These are phyloP conservation scores for Tenthredo amoena DNA, from an alignment of 2,888 invertebrate genomes.

Conservation along the genomic window DNA sequence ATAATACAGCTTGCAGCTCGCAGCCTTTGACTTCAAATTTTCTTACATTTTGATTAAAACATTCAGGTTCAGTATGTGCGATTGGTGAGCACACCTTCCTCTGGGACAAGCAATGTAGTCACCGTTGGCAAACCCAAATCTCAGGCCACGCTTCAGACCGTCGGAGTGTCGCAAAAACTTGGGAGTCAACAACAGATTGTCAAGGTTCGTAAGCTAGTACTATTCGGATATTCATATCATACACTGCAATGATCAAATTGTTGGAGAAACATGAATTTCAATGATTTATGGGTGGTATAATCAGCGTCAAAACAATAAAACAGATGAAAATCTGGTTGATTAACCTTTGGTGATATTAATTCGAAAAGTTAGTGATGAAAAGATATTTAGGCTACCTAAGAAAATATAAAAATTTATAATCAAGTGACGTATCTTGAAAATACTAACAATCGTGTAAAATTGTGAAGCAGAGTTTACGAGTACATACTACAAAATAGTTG, in stretches of 20 bases:
- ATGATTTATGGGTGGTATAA: no score
- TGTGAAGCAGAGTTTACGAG: no score
- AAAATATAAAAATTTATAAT: no score
- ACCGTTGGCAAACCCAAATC: constrained; percentile 74
- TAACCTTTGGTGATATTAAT: no score
- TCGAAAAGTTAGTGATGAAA: no score
- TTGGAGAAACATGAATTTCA: background rate
- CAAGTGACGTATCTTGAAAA: no score
- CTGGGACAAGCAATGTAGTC: constrained; percentile 74
- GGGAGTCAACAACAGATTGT: constrained; percentile 74
- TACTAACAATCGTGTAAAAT: no score
- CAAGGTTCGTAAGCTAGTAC: constrained; percentile 65
- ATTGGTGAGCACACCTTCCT: constrained; percentile 81
- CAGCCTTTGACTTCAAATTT: background rate
- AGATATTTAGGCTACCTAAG: no score
- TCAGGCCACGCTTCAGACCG: constrained; percentile 71
- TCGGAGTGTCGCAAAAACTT: constrained; percentile 73
- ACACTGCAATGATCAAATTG: no score
- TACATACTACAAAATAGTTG: no score
- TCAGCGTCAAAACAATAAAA: no score
- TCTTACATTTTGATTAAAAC: constrained; percentile 13
- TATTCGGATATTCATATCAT: background rate
- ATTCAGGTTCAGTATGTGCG: constrained; percentile 85
- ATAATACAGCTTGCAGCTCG: background rate
- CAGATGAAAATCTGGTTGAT: no score